Conservation (phyloP, 2,888 invertebrate genomes). For the Phalera bucephala region DNA sequence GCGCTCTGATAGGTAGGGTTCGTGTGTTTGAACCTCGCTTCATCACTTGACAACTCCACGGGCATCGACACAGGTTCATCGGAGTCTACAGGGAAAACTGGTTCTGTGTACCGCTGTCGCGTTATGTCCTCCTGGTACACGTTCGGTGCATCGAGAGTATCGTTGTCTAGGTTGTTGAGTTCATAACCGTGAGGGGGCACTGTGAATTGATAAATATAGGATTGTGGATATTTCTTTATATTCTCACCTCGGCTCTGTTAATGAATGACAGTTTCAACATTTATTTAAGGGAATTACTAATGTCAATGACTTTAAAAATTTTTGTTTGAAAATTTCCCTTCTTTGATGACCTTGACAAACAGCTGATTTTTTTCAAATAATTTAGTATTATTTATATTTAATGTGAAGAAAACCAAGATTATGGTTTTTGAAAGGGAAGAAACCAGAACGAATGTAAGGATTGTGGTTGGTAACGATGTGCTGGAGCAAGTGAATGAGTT, state of each 20-base stretch:
- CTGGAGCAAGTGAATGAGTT: too few species aligned
- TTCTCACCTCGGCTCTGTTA: conserved; percentile 17
- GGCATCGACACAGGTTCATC: conserved; percentile 76
- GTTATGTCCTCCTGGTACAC: conserved; percentile 73
- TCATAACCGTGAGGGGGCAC: conserved; percentile 86
- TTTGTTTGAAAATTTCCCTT: too few species aligned
- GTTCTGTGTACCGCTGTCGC: conserved; percentile 59
- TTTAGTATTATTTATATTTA: too few species aligned
- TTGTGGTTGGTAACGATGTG: too few species aligned
- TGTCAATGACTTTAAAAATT: too few species aligned
- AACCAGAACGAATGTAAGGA: too few species aligned
- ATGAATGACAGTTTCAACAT: conserved; percentile 10
- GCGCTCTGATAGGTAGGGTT: conserved; percentile 91
- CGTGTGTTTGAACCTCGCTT: conserved; percentile 86
- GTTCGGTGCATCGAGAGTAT: conserved; percentile 84
- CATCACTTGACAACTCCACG: conserved; percentile 62
- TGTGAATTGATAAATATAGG: conserved; percentile 43
- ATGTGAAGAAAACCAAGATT: too few species aligned
- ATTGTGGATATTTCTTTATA: too few species aligned
- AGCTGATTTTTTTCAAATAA: too few species aligned
- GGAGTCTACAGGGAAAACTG: conserved; percentile 67
- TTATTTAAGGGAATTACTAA: too few species aligned
- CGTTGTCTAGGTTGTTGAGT: conserved; percentile 85
- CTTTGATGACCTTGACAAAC: too few species aligned
- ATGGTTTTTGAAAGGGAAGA: too few species aligned